Percentiles rank a stretch among this genome's conserved stretches.
Evolutionary conservation across 2,797 vertebrate species (phyloP).

Genomic region (Poeciliopsis gracilis): DNA sequence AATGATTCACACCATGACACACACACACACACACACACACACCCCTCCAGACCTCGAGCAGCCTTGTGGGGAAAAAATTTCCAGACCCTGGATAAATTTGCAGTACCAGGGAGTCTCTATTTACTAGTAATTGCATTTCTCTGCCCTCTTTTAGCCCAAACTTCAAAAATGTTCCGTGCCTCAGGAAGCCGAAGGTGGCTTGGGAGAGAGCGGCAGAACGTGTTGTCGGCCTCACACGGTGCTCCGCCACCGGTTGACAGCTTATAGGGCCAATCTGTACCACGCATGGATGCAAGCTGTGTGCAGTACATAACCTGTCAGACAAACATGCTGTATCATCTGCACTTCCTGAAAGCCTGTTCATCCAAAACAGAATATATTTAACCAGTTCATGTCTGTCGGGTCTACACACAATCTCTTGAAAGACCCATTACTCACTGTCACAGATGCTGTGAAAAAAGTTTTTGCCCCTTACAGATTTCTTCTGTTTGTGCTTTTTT

Average conservation of each 20-base stretch:
- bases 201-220: constrained; percentile 62
- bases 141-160: constrained; percentile 66
- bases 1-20: constrained; percentile 67
- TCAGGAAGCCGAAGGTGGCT: constrained; percentile 71
- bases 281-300: constrained; percentile 56
- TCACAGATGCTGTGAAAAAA: constrained; percentile 13
- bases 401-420: constrained; percentile 20
- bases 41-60: constrained; percentile 39
- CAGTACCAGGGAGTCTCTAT: constrained; percentile 80
- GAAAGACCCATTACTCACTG: constrained; percentile 46
- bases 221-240: constrained; percentile 55
- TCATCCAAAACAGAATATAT: constrained; percentile 27
- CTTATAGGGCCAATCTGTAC: constrained; percentile 65
- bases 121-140: constrained; percentile 83
- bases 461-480: neutral
- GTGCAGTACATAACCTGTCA: constrained; percentile 44
- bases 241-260: constrained; percentile 63
- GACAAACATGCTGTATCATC: constrained; percentile 47
- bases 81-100: constrained; percentile 72
- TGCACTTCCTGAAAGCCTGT: constrained; percentile 33
- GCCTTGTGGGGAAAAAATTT: constrained; percentile 74
- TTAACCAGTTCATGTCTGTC: constrained; percentile 11
- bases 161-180: constrained; percentile 65
- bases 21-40: constrained; percentile 39
- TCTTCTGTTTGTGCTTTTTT: neutral